A percentile compares a stretch with the other conserved stretches of the same genome.
Conservation (phyloP, 2,888 invertebrate genomes). For the Heterodera filipjevi region DNA sequence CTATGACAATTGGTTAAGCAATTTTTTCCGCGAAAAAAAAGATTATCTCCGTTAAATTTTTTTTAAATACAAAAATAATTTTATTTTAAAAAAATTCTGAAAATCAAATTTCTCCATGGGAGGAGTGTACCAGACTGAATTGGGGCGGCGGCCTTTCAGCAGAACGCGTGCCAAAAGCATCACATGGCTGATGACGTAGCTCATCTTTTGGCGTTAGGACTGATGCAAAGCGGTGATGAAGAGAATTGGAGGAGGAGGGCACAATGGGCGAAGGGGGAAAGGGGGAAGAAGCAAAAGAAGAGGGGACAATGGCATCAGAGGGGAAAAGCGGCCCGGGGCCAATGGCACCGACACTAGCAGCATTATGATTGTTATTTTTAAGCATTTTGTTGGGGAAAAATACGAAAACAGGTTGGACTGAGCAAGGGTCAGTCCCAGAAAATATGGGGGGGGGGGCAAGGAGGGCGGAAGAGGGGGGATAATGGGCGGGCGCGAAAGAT, state of each 20-base stretch:
- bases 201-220: neutral
- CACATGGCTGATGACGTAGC: neutral
- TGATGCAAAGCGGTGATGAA: no score
- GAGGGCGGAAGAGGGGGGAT: no score
- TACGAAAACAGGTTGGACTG: no score
- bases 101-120: no score
- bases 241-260: neutral
- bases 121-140: neutral
- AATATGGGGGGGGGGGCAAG: no score
- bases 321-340: neutral
- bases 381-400: constrained; percentile 1
- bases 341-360: neutral
- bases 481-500: neutral
- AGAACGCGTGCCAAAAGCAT: neutral
- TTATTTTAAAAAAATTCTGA: no score
- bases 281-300: neutral
- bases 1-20: neutral
- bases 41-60: no score
- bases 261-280: neutral
- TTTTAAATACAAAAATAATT: no score
- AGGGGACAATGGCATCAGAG: neutral
- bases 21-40: no score
- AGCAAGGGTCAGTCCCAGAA: neutral
- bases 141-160: no score
- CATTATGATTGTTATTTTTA: neutral